Conservation (phyloP, 2,888 invertebrate species). For the Oxyscelio sp. region DNA sequence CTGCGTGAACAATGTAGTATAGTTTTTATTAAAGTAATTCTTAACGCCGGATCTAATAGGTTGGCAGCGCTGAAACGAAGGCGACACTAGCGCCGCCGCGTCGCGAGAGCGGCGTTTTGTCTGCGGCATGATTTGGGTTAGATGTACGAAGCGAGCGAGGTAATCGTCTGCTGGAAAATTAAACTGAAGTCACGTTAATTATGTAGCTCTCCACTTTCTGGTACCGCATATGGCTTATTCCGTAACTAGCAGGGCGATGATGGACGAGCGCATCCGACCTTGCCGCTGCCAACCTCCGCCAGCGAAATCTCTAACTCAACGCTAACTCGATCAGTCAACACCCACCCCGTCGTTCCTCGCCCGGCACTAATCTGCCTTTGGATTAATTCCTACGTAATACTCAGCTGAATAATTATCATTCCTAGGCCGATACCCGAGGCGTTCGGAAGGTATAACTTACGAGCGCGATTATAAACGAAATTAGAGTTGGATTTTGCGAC, state of each 20-base stretch:
- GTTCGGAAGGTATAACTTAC: conserved; percentile 20
- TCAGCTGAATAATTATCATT: too few relatives aligned
- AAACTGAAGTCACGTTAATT: conserved; percentile 88
- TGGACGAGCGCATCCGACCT: conserved; percentile 83
- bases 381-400: too few relatives aligned
- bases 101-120: conserved; percentile 46
- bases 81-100: conserved; percentile 11
- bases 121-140: conserved; percentile 60
- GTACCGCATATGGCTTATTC: conserved; percentile 77
- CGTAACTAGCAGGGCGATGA: conserved; percentile 83
- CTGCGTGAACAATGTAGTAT: too few relatives aligned
- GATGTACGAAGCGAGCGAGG: conserved; percentile 60
- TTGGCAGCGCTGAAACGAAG: conserved; percentile 30
- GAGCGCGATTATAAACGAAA: conserved; percentile 36
- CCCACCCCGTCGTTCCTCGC: conserved; percentile 81
- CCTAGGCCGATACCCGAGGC: conserved; percentile 71
- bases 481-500: conserved; percentile 27
- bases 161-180: conserved; percentile 87
- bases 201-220: conserved; percentile 83
- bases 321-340: conserved; percentile 88
- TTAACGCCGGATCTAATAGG: too few relatives aligned
- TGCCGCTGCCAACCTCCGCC: conserved; percentile 85
- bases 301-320: conserved; percentile 87
- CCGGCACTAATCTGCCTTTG: conserved; percentile 85
- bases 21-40: too few relatives aligned